These are phyloP conservation scores for Plemyria rubiginata DNA, from an alignment of 2,888 invertebrate species.

Conservation along the genomic window DNA sequence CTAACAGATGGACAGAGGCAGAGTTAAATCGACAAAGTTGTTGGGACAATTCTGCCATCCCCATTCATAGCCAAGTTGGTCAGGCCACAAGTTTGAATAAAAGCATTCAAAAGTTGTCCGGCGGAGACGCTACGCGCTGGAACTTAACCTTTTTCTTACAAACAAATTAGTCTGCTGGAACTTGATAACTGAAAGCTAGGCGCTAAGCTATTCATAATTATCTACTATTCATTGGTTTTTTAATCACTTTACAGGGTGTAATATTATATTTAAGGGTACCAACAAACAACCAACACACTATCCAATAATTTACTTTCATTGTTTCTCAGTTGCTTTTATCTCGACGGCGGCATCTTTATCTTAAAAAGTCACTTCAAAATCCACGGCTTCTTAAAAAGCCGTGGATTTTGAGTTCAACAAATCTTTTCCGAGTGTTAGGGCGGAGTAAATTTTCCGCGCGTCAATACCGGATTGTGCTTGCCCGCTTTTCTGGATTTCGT, in stretches of 20 bases:
- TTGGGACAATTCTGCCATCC: conserved; percentile 60
- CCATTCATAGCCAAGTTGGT: conserved; percentile 62
- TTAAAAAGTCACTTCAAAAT: too few relatives aligned
- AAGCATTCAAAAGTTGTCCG: conserved; percentile 71
- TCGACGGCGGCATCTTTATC: conserved; percentile 28
- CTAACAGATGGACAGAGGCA: conserved; percentile 53
- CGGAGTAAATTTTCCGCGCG: conserved; percentile 43
- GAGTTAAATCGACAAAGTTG: conserved; percentile 74
- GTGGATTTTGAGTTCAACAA: conserved; percentile 44
- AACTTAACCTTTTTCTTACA: conserved; percentile 22
- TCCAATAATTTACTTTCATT: neutral
- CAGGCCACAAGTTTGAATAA: conserved; percentile 69
- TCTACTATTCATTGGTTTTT: too few relatives aligned
- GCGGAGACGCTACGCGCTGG: conserved; percentile 36
- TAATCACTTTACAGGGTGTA: too few relatives aligned
- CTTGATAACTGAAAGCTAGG: conserved; percentile 13
- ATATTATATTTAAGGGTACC: neutral
- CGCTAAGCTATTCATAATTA: too few relatives aligned
- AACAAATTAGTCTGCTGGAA: conserved; percentile 42
- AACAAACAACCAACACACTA: neutral
- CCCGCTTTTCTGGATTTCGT: conserved; percentile 35
- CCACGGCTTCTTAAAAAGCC: conserved; percentile 41
- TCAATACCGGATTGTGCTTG: conserved; percentile 41
- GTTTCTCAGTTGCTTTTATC: conserved; percentile 21
- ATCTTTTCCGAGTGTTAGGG: conserved; percentile 35